Evolutionary conservation across 2,888 invertebrate species (phyloP).

Genomic region (Cantharis nigra): DNA sequence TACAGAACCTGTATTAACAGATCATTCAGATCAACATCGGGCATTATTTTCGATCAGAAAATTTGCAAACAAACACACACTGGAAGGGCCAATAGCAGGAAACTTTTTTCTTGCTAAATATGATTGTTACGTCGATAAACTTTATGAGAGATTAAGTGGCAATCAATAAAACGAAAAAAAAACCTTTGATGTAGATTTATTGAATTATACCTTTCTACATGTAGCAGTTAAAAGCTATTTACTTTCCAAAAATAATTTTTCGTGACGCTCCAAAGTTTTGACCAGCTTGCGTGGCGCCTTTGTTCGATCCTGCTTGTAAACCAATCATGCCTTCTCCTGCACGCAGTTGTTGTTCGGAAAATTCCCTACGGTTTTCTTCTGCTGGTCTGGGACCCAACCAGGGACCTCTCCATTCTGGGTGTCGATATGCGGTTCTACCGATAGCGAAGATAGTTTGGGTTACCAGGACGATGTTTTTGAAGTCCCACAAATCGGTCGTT

Average conservation of each 20-base stretch:
- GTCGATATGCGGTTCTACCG: constrained; percentile 83
- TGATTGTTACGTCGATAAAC: background rate
- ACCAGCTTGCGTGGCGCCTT: constrained; percentile 82
- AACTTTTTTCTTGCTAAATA: background rate
- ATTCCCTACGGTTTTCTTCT: constrained; percentile 81
- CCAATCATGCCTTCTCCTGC: constrained; percentile 86
- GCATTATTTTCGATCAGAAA: background rate
- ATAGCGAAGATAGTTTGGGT: constrained; percentile 87
- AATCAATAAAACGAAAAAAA: background rate
- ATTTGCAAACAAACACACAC: background rate
- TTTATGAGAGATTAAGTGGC: background rate
- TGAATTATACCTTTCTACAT: background rate
- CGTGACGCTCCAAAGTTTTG: constrained; percentile 85
- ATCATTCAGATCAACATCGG: background rate
- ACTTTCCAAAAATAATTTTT: constrained; percentile 81
- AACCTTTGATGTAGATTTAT: background rate
- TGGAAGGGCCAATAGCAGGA: background rate
- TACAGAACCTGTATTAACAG: background rate
- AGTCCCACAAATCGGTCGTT: constrained; percentile 90
- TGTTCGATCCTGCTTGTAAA: constrained; percentile 86
- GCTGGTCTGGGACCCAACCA: constrained; percentile 83
- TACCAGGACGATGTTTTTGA: constrained; percentile 86
- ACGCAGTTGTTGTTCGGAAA: constrained; percentile 79
- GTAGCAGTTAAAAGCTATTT: constrained; percentile 33
- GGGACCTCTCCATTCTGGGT: constrained; percentile 84